These are phyloP conservation scores for Carollia perspicillata DNA, from an alignment of 2,113 vertebrate species.

Conservation along the genomic window DNA sequence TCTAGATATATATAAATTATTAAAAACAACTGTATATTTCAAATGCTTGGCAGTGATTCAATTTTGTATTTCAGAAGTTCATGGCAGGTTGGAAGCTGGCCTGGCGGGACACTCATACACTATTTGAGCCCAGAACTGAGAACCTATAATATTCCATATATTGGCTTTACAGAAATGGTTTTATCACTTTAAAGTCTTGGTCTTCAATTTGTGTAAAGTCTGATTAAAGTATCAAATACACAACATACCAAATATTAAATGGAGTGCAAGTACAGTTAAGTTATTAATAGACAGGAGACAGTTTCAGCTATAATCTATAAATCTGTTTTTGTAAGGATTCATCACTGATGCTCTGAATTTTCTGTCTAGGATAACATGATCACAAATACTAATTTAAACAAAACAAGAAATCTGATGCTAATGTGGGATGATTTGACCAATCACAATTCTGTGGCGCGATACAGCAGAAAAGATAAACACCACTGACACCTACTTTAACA, in stretches of 20 bases:
- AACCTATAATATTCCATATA: not conserved
- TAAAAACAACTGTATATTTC: not conserved
- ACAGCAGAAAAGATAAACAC: not conserved
- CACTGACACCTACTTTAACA: not conserved
- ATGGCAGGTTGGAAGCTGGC: not conserved
- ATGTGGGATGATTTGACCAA: not conserved
- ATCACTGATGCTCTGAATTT: not conserved
- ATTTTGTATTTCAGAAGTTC: not conserved
- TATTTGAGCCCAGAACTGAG: not conserved
- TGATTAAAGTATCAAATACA: conserved; percentile 5
- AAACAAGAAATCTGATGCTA: not conserved
- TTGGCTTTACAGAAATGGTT: not conserved
- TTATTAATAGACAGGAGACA: not conserved
- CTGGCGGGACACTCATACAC: not conserved
- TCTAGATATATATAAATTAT: conserved; percentile 52
- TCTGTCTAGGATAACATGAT: not conserved
- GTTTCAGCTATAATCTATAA: not conserved
- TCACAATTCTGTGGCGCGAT: not conserved
- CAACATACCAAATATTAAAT: not conserved
- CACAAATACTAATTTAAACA: conserved; percentile 30
- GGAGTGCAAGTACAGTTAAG: not conserved
- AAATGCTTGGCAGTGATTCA: conserved; percentile 47
- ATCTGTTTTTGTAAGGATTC: conserved; percentile 5
- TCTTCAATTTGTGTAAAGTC: not conserved
- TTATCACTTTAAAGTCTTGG: not conserved